A percentile compares a stretch with the other conserved stretches of the same genome.
phyloP scores from a whole-genome alignment of 2,888 invertebrate genomes.

The Stictocephala bisonia region DNA sequence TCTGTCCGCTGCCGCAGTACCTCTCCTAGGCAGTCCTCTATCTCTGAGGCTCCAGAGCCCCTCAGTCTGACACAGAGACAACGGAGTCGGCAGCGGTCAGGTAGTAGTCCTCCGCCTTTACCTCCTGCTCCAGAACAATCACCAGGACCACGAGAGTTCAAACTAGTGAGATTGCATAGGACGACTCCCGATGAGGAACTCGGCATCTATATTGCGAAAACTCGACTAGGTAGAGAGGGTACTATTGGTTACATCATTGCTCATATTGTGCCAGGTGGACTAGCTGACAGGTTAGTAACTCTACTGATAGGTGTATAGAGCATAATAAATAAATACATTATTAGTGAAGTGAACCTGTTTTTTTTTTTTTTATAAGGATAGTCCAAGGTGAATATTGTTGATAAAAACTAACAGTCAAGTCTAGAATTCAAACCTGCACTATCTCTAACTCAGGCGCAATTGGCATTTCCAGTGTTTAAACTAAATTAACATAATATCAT shows the following conservation, averaged over 20 bases:
- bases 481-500: no score
- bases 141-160: slow-evolving; percentile 59
- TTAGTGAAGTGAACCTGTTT: neutral
- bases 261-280: slow-evolving; percentile 76
- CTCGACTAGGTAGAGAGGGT: slow-evolving; percentile 71
- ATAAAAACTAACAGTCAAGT: no score
- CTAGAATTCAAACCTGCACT: no score
- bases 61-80: slow-evolving; percentile 13
- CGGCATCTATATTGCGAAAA: slow-evolving; percentile 79
- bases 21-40: slow-evolving; percentile 26
- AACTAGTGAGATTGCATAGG: slow-evolving; percentile 69
- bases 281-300: slow-evolving; percentile 76
- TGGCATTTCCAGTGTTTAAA: no score
- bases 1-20: slow-evolving; percentile 17
- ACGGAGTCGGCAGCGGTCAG: neutral
- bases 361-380: no score
- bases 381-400: no score
- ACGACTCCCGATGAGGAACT: slow-evolving; percentile 72
- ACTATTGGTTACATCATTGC: slow-evolving; percentile 76
- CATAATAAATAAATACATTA: no score
- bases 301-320: neutral
- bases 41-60: neutral
- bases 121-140: slow-evolving; percentile 48
- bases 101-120: slow-evolving; percentile 50
- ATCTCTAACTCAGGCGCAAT: no score